Conservation (phyloP, 2,113 vertebrate genomes). For the Elanus axillaris region DNA sequence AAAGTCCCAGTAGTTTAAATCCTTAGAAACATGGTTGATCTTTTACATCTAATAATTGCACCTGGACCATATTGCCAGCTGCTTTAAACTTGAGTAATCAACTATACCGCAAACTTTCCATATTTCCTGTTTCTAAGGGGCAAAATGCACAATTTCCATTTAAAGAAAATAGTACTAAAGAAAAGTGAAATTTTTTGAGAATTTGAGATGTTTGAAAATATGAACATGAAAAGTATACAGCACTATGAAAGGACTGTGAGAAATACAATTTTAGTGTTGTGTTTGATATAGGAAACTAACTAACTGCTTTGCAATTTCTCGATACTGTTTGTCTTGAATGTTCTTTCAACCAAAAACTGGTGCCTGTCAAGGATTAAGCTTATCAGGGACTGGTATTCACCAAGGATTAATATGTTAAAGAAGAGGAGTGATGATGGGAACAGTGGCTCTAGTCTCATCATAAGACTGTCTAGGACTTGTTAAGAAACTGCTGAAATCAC, state of each 20-base stretch:
- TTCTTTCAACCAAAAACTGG: too few species aligned
- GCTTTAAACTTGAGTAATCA: background rate
- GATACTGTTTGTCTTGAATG: too few species aligned
- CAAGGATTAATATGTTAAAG: too few species aligned
- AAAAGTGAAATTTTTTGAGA: background rate
- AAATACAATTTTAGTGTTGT: background rate
- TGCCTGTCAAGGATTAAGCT: too few species aligned
- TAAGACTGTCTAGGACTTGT: too few species aligned
- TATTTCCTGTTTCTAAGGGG: background rate
- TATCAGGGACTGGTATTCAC: too few species aligned
- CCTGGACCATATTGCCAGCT: background rate
- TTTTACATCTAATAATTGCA: background rate
- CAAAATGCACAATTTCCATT: background rate
- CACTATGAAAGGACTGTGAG: background rate
- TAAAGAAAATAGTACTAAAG: background rate
- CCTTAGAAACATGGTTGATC: background rate
- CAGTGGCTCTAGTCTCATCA: too few species aligned
- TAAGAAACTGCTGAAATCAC: too few species aligned
- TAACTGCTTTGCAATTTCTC: too few species aligned
- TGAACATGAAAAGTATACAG: background rate
- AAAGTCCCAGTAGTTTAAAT: background rate
- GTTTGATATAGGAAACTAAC: too few species aligned
- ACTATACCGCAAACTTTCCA: rapidly evolving
- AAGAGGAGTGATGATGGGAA: too few species aligned
- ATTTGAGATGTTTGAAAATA: background rate